These are phyloP conservation scores for Recurvirostra avosetta DNA, from an alignment of 2,113 vertebrate species.

Conservation along the genomic window DNA sequence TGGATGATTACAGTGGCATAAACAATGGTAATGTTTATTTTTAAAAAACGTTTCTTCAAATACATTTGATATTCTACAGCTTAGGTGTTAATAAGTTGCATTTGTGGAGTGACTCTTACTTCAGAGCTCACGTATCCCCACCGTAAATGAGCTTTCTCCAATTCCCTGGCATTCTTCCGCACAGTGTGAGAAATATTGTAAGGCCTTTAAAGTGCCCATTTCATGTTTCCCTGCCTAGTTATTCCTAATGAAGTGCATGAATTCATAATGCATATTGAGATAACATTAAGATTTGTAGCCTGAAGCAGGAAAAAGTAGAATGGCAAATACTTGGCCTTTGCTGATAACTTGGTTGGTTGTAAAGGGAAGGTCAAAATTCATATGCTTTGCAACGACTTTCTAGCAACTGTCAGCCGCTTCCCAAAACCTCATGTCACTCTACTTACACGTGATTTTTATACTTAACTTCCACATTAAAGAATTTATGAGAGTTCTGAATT, in stretches of 20 bases:
- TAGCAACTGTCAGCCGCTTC: neutral
- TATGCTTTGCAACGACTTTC: neutral
- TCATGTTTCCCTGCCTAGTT: neutral
- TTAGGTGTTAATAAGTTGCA: neutral
- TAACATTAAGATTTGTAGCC: neutral
- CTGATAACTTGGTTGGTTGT: neutral
- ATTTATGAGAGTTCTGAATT: neutral
- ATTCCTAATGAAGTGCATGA: neutral
- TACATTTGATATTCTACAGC: too few relatives aligned
- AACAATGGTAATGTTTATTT: neutral
- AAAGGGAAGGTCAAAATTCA: slow-evolving; percentile 17
- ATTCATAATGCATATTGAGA: neutral
- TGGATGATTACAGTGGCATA: rapidly evolving
- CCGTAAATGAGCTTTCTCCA: neutral
- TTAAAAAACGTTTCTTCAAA: neutral
- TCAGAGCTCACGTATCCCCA: neutral
- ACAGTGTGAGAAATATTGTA: neutral
- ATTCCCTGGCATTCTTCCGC: neutral
- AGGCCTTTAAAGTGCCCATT: neutral
- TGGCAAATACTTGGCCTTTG: neutral
- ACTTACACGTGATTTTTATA: neutral
- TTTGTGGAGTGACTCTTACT: neutral
- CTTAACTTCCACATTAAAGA: neutral
- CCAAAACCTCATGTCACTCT: neutral
- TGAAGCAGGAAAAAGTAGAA: neutral